Evolutionary conservation across 2,888 invertebrate species (phyloP).

Genomic region (Calliphora vomitoria): DNA sequence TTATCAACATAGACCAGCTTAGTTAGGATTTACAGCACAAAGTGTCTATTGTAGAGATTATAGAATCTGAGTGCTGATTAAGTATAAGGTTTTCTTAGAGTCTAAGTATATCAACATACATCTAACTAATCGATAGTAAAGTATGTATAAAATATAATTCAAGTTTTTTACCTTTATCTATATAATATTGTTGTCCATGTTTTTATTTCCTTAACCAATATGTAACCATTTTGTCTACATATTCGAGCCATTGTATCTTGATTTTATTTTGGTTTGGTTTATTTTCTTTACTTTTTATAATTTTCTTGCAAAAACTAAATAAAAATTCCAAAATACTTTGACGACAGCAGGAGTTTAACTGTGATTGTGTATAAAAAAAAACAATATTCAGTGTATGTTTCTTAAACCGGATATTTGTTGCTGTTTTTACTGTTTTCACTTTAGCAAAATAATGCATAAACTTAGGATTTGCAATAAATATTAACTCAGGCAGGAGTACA

Average conservation of each 20-base stretch:
- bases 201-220: constrained; percentile 16
- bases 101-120: background rate
- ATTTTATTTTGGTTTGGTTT: background rate
- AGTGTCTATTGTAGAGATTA: no score
- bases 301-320: background rate
- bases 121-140: constrained; percentile 1
- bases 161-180: constrained; percentile 22
- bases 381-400: background rate
- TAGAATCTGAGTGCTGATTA: no score
- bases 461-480: background rate
- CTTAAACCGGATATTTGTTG: background rate
- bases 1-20: no score
- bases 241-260: background rate
- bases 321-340: constrained; percentile 45
- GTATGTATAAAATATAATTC: constrained; percentile 1
- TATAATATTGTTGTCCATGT: background rate
- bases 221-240: background rate
- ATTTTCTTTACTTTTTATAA: constrained; percentile 6
- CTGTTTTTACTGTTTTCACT: background rate
- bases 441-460: constrained; percentile 10
- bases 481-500: background rate
- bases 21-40: no score
- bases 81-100: background rate
- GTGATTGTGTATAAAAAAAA: background rate
- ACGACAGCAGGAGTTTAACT: constrained; percentile 40